Evolutionary conservation across 2,113 vertebrate species (phyloP).

Genomic region (Thryonomys swinderianus): DNA sequence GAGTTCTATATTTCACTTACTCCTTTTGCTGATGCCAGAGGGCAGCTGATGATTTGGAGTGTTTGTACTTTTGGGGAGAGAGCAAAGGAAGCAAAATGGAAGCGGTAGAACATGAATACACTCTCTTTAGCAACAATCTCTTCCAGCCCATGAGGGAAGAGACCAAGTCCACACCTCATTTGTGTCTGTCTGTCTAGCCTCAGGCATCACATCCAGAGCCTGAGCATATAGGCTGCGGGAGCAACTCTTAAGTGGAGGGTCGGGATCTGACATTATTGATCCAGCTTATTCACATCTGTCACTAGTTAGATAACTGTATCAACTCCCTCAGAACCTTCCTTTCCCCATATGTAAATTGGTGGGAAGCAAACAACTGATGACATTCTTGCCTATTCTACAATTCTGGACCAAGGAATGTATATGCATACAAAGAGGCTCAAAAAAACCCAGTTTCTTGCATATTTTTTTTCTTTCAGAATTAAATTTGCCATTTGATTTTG

Average conservation of each 20-base stretch:
- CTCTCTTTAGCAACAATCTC: background rate
- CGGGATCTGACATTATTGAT: background rate
- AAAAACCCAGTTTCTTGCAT: conserved; percentile 1
- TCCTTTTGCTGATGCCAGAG: background rate
- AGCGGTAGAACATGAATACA: background rate
- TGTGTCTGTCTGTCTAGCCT: background rate
- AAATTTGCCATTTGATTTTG: conserved; percentile 18
- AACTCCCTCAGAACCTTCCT: background rate
- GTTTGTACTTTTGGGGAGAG: background rate
- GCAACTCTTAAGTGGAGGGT: background rate
- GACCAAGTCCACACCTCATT: background rate
- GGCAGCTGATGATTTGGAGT: background rate
- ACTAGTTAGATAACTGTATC: background rate
- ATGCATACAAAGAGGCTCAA: conserved; percentile 4
- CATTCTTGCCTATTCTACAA: background rate
- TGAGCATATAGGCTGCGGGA: background rate
- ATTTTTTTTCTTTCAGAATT: conserved; percentile 44
- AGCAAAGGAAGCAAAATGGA: background rate
- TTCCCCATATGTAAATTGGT: background rate
- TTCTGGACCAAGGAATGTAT: background rate
- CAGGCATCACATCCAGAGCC: background rate
- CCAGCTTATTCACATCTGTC: background rate
- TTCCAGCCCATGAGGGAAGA: background rate
- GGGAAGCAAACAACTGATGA: background rate
- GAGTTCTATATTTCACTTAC: background rate